Evolutionary conservation across 2,113 vertebrate genomes (phyloP).

Genomic region (Entosphenus tridentatus): DNA sequence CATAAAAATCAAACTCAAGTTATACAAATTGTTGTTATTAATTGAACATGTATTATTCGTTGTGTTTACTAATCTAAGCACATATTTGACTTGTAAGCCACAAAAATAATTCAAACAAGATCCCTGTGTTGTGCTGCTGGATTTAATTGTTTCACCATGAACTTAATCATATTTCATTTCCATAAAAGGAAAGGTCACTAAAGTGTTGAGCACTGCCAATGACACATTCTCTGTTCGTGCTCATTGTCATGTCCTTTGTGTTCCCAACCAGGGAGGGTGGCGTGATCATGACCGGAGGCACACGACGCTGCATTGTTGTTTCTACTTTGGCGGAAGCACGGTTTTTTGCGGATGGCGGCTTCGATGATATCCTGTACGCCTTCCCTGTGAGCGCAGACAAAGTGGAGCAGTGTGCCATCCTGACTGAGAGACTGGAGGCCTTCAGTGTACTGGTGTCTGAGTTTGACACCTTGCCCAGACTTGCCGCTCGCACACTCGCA

Average conservation of each 20-base stretch:
- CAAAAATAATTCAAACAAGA: too few species aligned
- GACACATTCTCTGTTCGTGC: not conserved
- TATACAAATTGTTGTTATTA: too few species aligned
- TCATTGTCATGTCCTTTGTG: not conserved
- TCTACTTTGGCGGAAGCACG: conserved; percentile 40
- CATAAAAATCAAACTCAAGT: too few species aligned
- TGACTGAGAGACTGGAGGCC: conserved; percentile 24
- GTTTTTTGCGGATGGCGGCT: conserved; percentile 39
- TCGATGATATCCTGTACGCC: conserved; percentile 47
- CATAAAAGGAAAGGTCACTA: too few species aligned
- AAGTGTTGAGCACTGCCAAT: not conserved
- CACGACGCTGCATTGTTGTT: conserved; percentile 31
- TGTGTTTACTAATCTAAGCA: too few species aligned
- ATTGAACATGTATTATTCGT: too few species aligned
- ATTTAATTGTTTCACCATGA: too few species aligned
- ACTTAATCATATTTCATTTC: too few species aligned
- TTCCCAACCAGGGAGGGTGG: conserved; percentile 28
- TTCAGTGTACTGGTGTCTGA: conserved; percentile 44
- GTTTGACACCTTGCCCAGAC: conserved; percentile 19
- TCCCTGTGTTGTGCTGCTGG: too few species aligned
- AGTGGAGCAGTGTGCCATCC: conserved; percentile 24
- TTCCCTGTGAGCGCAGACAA: conserved; percentile 32
- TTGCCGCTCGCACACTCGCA: conserved; percentile 19
- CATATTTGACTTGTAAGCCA: too few species aligned
- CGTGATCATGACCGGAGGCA: conserved; percentile 32